Base-by-base conservation (phyloP, 2,113 vertebrate species). In the Ellobius talpinus region DNA sequence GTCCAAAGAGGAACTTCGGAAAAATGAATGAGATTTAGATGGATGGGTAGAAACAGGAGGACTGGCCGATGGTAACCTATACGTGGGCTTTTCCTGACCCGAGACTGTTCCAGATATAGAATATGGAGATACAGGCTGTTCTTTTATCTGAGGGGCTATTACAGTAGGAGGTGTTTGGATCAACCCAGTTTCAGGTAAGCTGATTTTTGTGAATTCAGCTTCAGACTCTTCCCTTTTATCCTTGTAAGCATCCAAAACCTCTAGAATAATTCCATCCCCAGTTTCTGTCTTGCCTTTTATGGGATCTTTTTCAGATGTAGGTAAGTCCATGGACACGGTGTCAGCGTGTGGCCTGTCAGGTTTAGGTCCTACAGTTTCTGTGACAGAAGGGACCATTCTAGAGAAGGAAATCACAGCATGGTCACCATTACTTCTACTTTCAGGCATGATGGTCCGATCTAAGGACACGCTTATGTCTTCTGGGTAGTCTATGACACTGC, bases 1-100 rank as follows among this genome's bases (percentile, higher is more conserved):
- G 96, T 99, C 99, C 92, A 98, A 95, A 98, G 98, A 98, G 96
- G 98, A 98, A 94, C 98, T 99, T 99, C 98, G 99, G 93, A 98
- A 98, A 95, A 99, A 96, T 7, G 99, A 98, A 85, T 95, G 98
- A 63, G 99, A 96, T 98, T 99, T 99, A 96, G 98, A 98, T 96
- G 99, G 98, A 93, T 99, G 95, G 93, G 99, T 97, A 50, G 98
- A 93, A 98, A 95, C 87, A 89, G 98, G 93, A 89, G 98, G 98
- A 96, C 97, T 87, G 81, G 96, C 94, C 79, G 97, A 77, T 66
- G 97, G 97, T 39, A 97, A 92, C 55, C 87, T 87, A 88, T 98
- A 97, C 74, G 98, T 88, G 77, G 97, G 95, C 89, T 90, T 96
- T 58, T 97, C 96, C 87, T 96, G 91, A 97, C 94, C 96, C 96